Percentiles rank a stretch among this genome's conserved stretches.
phyloP scores from a whole-genome alignment of 23 tunicate species.

The Halocynthia aurantium region DNA sequence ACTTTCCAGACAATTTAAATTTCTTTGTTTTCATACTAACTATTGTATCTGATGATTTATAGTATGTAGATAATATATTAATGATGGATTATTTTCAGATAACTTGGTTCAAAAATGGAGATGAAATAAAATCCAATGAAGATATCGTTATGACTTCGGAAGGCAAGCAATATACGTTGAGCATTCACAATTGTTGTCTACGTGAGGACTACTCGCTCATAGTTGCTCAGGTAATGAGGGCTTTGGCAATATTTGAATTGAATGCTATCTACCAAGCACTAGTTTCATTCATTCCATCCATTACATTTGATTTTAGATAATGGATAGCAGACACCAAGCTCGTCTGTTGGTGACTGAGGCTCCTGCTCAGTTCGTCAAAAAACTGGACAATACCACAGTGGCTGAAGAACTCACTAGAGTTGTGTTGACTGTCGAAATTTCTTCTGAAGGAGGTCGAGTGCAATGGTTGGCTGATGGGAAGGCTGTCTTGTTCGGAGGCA shows the following conservation, averaged over 20 bases:
- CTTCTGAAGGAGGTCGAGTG: constrained; percentile 4
- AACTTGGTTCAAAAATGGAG: constrained; percentile 20
- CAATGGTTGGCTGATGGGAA: constrained; percentile 24
- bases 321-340: constrained; percentile 9
- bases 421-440: constrained; percentile 9
- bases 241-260: too few species aligned
- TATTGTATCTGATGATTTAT: too few species aligned
- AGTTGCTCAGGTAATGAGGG: constrained; percentile 8
- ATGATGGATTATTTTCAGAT: constrained; percentile 4
- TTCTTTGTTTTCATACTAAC: too few species aligned
- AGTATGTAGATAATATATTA: too few species aligned
- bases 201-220: constrained; percentile 18
- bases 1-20: too few species aligned
- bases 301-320: constrained; percentile 3
- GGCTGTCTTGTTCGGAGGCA: background rate
- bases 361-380: background rate
- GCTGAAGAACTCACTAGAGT: constrained; percentile 18
- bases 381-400: background rate
- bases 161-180: constrained; percentile 6
- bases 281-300: background rate
- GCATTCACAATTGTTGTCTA: background rate
- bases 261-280: too few species aligned
- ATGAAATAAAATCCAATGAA: background rate
- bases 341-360: constrained; percentile 11
- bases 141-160: background rate